Evolutionary conservation across 2,797 vertebrate genomes (phyloP), one percentile per base, ranked within the genome.

Genomic region (Chiroxiphia lanceolata): DNA sequence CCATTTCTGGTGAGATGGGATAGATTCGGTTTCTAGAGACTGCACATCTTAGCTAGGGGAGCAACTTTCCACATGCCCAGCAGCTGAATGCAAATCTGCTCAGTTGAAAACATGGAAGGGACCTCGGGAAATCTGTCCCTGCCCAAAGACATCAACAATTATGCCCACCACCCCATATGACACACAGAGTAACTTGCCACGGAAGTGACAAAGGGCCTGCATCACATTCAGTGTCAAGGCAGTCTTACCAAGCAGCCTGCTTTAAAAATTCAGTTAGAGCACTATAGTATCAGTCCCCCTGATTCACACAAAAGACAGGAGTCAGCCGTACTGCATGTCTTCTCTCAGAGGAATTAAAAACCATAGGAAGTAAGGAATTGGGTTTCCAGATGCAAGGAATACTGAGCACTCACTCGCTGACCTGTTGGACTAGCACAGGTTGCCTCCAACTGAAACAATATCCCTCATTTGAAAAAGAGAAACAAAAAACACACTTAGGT

Each of bases 281-380:
- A 74, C 19, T 3, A 0, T 22, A 13, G 23, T 67, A 59, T 23
- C 42, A 44, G 10, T 53, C 23, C 26, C 8, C 4, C 9, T 48
- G n/a, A 64, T 84, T 81, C 48, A 67, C 10, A 11, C 8, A 8
- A 40, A 69, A 75, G 54, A 26, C 36, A 45, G 53, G 50, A 67
- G 29, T 57, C 61, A 67, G 47, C 0, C 0, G 13, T 13, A 54
- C 50, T 25, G 23, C 31, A 16, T 2, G 0, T 33, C 57, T 19
- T 74, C 60, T 93, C 87, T 64, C 50, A 90, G 47, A 54, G 34
- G 45, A 87, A 91, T 44, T 48, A 74, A 76, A 74, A 72, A 33
- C 12, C 15, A 50, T 11, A 74, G 45, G 56, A 94, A 71, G 60
- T 7, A 80, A 75, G 23, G n/a, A 87, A 71, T 3, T 71, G 27